These are phyloP conservation scores for Folsomia candida DNA, from an alignment of 2,888 invertebrate species.

Conservation along the genomic window DNA sequence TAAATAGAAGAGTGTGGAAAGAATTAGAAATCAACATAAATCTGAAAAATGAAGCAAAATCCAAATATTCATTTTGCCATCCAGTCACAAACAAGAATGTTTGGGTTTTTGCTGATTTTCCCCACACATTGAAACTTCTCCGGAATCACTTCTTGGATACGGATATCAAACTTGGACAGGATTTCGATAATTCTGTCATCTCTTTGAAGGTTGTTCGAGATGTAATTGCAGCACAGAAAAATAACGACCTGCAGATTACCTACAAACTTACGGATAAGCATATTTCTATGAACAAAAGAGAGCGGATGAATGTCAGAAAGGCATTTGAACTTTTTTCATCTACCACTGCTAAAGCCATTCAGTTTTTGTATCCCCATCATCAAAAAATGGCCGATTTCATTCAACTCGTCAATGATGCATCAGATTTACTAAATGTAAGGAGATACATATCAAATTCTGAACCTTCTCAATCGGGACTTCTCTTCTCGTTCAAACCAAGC, in stretches of 20 bases:
- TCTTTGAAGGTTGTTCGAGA: constrained; percentile 25
- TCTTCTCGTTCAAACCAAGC: not conserved
- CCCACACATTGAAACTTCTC: constrained; percentile 30
- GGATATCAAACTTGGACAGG: constrained; percentile 16
- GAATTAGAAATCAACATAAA: constrained; percentile 15
- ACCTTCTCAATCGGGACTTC: not conserved
- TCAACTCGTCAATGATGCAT: constrained; percentile 13
- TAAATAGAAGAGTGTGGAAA: constrained; percentile 33
- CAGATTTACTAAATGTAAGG: constrained; percentile 15
- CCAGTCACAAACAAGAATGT: not conserved
- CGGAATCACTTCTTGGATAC: constrained; percentile 36
- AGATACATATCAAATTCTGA: no score
- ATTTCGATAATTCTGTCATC: not conserved
- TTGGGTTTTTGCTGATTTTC: constrained; percentile 29
- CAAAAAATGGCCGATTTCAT: constrained; percentile 16
- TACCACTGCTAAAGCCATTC: constrained; percentile 12
- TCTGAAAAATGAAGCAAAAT: not conserved
- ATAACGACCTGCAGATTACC: not conserved
- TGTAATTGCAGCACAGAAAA: not conserved
- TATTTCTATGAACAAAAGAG: not conserved
- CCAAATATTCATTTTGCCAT: constrained; percentile 17
- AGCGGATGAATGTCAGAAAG: constrained; percentile 15
- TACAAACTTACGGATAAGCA: constrained; percentile 12
- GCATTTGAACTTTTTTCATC: constrained; percentile 20
- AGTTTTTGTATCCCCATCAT: not conserved